Conservation (phyloP, 2,797 vertebrate species). For the Periparus ater region DNA sequence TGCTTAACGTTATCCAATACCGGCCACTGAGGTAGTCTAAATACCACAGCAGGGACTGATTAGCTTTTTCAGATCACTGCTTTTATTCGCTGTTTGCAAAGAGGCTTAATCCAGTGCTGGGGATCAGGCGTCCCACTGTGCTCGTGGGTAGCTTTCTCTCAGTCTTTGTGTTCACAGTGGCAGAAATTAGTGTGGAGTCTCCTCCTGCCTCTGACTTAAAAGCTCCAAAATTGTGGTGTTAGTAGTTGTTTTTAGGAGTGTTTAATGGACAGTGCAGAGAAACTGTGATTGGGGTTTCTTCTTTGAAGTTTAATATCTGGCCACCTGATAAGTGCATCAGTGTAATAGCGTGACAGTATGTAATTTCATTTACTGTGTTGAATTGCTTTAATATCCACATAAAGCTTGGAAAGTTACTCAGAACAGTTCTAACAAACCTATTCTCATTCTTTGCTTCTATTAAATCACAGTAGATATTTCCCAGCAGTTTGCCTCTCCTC, state of each 20-base stretch:
- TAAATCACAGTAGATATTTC: neutral
- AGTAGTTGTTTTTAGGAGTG: conserved; percentile 10
- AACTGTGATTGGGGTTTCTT: neutral
- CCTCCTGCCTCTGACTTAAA: conserved; percentile 48
- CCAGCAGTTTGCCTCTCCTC: neutral
- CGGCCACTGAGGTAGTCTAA: conserved; percentile 72
- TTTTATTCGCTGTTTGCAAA: conserved; percentile 80
- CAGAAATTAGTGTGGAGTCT: conserved; percentile 71
- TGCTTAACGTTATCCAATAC: conserved; percentile 78
- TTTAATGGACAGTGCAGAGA: neutral
- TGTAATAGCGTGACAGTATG: neutral
- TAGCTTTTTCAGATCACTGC: conserved; percentile 82
- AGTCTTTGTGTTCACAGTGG: conserved; percentile 67
- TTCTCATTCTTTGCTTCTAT: neutral
- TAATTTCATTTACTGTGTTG: neutral
- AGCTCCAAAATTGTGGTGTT: conserved; percentile 43
- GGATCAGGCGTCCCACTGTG: conserved; percentile 75
- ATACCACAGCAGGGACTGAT: conserved; percentile 82
- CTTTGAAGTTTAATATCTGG: neutral
- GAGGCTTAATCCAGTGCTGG: conserved; percentile 79
- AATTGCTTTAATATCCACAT: neutral
- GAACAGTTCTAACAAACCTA: neutral
- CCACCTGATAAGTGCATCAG: neutral
- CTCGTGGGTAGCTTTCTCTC: conserved; percentile 69
- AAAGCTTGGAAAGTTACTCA: neutral